Evolutionary conservation across 2,113 vertebrate species (phyloP).

Genomic region (Phyllopteryx taeniolatus): DNA sequence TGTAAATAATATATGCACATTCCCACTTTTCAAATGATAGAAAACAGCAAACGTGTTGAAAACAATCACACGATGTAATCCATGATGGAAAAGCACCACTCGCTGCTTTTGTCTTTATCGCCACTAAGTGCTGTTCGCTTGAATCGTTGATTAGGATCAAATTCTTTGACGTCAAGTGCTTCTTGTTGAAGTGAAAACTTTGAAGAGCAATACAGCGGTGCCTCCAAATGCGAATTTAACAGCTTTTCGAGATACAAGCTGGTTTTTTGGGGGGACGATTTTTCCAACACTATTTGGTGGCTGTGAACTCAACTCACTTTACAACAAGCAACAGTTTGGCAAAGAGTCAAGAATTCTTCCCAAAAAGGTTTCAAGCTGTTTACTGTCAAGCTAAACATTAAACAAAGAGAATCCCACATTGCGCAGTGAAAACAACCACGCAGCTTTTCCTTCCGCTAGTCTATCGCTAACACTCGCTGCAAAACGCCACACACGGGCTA

Average conservation of each 20-base stretch:
- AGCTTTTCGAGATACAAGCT: background rate
- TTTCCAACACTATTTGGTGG: no score
- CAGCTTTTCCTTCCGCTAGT: background rate
- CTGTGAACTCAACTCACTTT: no score
- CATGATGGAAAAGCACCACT: conserved; percentile 5
- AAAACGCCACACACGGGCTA: no score
- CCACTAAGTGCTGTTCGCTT: conserved; percentile 20
- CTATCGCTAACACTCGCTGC: background rate
- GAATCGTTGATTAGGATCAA: conserved; percentile 38
- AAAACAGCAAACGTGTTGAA: conserved; percentile 76
- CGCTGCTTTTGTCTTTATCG: background rate
- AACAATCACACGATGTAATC: conserved; percentile 35
- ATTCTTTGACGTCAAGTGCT: conserved; percentile 56
- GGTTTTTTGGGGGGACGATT: background rate
- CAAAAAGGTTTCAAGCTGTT: no score
- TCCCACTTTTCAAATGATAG: conserved; percentile 81
- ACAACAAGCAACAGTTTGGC: background rate
- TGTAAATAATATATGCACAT: conserved; percentile 96
- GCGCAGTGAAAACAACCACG: no score
- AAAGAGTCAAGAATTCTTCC: background rate
- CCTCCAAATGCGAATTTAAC: background rate
- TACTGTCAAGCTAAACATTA: background rate
- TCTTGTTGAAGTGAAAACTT: conserved; percentile 43
- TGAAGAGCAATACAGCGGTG: background rate
- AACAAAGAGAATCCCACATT: background rate